phyloP scores from a whole-genome alignment of 2,888 invertebrate species.

The Choreutis nemorana region DNA sequence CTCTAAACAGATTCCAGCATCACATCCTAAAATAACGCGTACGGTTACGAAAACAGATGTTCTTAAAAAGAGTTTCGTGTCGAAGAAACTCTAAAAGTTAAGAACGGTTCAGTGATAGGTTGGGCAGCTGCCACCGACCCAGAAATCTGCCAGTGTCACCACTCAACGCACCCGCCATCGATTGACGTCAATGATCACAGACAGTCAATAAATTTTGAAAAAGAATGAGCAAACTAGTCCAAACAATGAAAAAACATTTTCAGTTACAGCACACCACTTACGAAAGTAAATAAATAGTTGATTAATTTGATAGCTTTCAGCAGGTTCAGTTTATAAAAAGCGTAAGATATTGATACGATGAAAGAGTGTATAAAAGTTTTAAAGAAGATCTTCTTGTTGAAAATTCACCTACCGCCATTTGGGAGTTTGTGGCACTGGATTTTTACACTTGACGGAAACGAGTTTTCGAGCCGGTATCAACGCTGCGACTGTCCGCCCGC shows the following conservation, averaged over 20 bases:
- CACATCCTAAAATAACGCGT: constrained; percentile 51
- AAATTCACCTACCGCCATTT: constrained; percentile 51
- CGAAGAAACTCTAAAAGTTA: constrained; percentile 29
- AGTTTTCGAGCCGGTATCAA: constrained; percentile 39
- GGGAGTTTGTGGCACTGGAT: constrained; percentile 26
- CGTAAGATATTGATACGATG: constrained; percentile 3
- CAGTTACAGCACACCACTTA: no score
- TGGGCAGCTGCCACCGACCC: constrained; percentile 10
- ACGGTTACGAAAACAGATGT: constrained; percentile 32
- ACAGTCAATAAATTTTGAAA: constrained; percentile 1
- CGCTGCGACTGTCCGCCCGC: constrained; percentile 54
- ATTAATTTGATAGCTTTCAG: no score
- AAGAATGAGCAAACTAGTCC: no score
- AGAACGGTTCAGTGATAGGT: constrained; percentile 13
- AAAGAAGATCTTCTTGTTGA: constrained; percentile 6
- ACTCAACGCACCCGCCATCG: constrained; percentile 2
- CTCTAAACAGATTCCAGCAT: constrained; percentile 46
- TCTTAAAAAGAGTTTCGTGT: constrained; percentile 26
- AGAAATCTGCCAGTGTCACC: constrained; percentile 8
- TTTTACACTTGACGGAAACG: constrained; percentile 24
- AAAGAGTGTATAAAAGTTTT: constrained; percentile 7
- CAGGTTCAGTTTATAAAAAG: constrained; percentile 5
- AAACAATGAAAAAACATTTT: no score
- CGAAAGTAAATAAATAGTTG: constrained; percentile 1
- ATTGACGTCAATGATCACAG: constrained; percentile 11